Evolutionary conservation across 2,888 invertebrate genomes (phyloP).

Genomic region (Melieria crassipennis): DNA sequence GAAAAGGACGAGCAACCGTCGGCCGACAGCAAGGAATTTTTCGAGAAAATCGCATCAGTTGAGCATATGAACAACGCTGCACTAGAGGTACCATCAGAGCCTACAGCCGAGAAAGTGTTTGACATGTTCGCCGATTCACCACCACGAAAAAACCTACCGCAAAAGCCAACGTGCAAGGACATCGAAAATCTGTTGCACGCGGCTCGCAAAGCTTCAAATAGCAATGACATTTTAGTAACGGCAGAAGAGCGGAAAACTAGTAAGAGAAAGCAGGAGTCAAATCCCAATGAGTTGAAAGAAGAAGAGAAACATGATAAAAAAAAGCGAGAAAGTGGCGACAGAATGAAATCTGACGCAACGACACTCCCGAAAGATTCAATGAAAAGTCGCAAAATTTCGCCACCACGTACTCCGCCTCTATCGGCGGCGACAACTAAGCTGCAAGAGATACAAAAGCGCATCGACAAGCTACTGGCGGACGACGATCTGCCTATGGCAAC

Average conservation of each 20-base stretch:
- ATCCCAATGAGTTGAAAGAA: neutral
- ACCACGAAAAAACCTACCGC: conserved; percentile 37
- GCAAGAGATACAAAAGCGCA: conserved; percentile 56
- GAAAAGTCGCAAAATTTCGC: no score
- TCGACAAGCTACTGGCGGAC: conserved; percentile 57
- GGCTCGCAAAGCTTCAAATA: conserved; percentile 14
- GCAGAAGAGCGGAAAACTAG: neutral
- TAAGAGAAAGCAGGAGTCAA: neutral
- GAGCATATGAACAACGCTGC: no score
- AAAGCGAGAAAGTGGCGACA: no score
- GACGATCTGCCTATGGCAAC: conserved; percentile 54
- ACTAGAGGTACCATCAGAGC: no score
- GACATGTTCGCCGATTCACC: conserved; percentile 60
- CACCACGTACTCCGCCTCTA: conserved; percentile 48
- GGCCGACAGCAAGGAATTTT: no score
- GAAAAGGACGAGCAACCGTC: neutral
- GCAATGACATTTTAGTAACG: neutral
- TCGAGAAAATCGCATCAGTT: no score
- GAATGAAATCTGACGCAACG: no score
- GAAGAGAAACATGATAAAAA: neutral
- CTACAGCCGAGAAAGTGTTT: conserved; percentile 21
- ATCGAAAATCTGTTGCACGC: conserved; percentile 10
- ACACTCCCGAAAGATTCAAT: no score
- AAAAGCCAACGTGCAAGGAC: conserved; percentile 1
- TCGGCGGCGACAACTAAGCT: conserved; percentile 33